Conservation (phyloP, 1,140 invertebrate genomes). For the Drosophila burlai region DNA sequence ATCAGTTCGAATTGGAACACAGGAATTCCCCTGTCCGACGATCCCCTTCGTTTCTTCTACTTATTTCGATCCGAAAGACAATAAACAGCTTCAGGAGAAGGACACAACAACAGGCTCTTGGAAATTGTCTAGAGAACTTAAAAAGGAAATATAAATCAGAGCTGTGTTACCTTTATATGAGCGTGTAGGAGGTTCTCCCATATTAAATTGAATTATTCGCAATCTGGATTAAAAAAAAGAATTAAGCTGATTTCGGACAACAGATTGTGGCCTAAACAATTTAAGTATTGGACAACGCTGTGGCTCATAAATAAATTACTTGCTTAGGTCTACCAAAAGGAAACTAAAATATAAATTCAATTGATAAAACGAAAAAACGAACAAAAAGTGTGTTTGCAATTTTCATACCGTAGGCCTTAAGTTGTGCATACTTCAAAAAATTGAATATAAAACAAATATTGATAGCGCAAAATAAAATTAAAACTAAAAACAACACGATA, state of each 20-base stretch:
- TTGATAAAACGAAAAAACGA: constrained; percentile 20
- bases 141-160: constrained; percentile 56
- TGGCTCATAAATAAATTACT: constrained; percentile 46
- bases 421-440: constrained; percentile 71
- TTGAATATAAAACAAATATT: constrained; percentile 37
- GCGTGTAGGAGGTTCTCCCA: constrained; percentile 53
- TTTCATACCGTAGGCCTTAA: constrained; percentile 81
- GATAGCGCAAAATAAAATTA: constrained; percentile 47
- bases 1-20: constrained; percentile 17
- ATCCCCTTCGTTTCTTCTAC: constrained; percentile 10
- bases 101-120: constrained; percentile 21
- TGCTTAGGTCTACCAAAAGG: constrained; percentile 28
- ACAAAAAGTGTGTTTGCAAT: constrained; percentile 58
- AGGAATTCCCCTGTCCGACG: neutral
- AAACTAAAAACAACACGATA: constrained; percentile 13
- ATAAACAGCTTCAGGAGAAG: constrained; percentile 56
- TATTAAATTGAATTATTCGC: constrained; percentile 53
- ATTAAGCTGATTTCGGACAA: neutral
- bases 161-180: constrained; percentile 71
- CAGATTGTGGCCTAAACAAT: constrained; percentile 42
- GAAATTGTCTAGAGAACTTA: constrained; percentile 53
- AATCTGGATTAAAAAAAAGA: constrained; percentile 18
- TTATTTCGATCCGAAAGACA: constrained; percentile 66
- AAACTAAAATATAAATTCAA: constrained; percentile 30
- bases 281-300: constrained; percentile 44